A percentile compares a stretch with the other conserved stretches of the same genome.
These are phyloP conservation scores for Cistogaster globosa DNA, from an alignment of 2,888 invertebrate genomes.

Conservation along the genomic window DNA sequence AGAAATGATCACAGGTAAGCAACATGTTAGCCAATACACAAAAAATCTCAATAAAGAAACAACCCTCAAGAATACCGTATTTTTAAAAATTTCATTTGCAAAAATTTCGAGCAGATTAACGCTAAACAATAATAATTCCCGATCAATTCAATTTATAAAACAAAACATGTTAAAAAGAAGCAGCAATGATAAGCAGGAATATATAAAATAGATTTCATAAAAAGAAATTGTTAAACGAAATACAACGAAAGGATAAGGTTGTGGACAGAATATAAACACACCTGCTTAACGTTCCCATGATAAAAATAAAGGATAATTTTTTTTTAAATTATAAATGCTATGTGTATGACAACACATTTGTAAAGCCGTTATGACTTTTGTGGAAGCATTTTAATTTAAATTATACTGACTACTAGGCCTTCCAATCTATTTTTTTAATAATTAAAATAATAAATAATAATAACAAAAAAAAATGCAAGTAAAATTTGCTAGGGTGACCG, in stretches of 20 bases:
- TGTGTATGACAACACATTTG: not conserved
- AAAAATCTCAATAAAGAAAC: conserved; percentile 37
- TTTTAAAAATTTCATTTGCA: conserved; percentile 67
- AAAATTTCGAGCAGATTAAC: conserved; percentile 71
- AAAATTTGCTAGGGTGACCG: no score
- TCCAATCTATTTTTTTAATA: no score
- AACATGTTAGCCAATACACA: conserved; percentile 12
- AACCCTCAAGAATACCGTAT: conserved; percentile 37
- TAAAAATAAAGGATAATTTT: conserved; percentile 66
- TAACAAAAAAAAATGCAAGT: no score
- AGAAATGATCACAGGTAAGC: conserved; percentile 53
- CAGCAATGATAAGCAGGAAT: conserved; percentile 71
- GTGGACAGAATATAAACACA: conserved; percentile 70
- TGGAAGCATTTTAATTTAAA: no score
- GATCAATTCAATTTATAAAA: conserved; percentile 79
- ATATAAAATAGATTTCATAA: conserved; percentile 54
- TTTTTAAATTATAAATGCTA: not conserved
- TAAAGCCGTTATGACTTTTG: no score
- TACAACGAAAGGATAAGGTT: conserved; percentile 58
- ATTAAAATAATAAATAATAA: no score
- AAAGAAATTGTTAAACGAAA: conserved; percentile 62
- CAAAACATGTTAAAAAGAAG: conserved; percentile 22
- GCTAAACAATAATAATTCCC: conserved; percentile 78
- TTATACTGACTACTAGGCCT: no score
- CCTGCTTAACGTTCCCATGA: conserved; percentile 79